Conservation (phyloP, 2,113 vertebrate genomes). For the Oncorhynchus clarkii region DNA sequence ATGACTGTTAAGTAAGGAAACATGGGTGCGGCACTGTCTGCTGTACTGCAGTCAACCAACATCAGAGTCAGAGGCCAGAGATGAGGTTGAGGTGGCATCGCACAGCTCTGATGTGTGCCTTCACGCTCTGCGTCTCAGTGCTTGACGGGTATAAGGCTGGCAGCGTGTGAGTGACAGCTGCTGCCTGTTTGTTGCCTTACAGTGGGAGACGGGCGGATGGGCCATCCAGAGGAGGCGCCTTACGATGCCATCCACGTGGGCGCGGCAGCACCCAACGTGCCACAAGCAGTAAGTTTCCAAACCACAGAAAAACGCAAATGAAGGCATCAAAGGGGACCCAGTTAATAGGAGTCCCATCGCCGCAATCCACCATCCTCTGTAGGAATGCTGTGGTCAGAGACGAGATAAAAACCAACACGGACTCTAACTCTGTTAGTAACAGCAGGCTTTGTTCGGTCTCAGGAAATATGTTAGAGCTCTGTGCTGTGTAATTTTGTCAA, state of each 20-base stretch:
- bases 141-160: background rate
- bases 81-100: background rate
- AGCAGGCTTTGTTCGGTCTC: background rate
- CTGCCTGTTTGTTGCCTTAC: slow-evolving; percentile 66
- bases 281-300: slow-evolving; percentile 88
- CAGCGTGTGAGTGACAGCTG: background rate
- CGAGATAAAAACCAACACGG: background rate
- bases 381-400: background rate
- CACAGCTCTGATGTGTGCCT: background rate
- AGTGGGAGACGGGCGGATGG: slow-evolving; percentile 96
- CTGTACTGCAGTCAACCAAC: slow-evolving; percentile 12
- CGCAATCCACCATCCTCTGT: background rate
- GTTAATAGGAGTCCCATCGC: background rate
- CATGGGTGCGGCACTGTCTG: background rate
- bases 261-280: slow-evolving; percentile 91
- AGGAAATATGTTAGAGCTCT: background rate
- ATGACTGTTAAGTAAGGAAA: background rate
- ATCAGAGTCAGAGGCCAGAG: slow-evolving; percentile 1
- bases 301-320: no score
- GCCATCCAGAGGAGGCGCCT: slow-evolving; percentile 85
- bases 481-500: background rate
- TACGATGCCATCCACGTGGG: slow-evolving; percentile 98
- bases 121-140: background rate
- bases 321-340: background rate
- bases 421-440: background rate